Base-by-base conservation (phyloP, 2,797 vertebrate genomes). In the Hydrolagus colliei region DNA sequence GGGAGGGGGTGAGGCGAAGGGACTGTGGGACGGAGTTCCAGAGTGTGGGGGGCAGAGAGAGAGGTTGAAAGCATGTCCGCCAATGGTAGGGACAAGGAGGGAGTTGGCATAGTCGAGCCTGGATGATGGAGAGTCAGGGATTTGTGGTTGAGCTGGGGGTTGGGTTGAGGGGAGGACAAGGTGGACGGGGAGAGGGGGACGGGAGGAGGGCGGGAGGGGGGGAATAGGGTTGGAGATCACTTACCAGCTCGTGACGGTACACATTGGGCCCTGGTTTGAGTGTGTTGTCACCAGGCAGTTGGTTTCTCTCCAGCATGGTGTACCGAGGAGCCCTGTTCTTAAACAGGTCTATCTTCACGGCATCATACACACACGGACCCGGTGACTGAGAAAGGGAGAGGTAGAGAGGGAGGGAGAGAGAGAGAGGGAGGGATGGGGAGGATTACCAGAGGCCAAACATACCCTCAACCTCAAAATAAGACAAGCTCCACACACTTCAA, bases 361-460 rank as follows among this genome's bases (percentile, higher is more conserved):
- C 62, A 35, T 82, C 68, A 67, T 82, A 82, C 20, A 65, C 79
- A 68, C 79, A 82, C 5, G 79, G 79, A 0, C 79, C 79, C 41
- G 79, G 79, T 4, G 79, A 67, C 79, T 82, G 79, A 32, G 35
- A 82, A 67, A 73, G 18, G 22, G 22, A 73, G n/a, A 32, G 73
- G 32, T 1, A 13, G 27, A 12, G 73, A 74, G 10, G 9, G 27
- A 32, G 41, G 41, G n/a, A 20, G 18, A 20, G 22, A 73, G 22
- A 73, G 72, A 73, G 8, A 11, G 22, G n/a, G 72, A 73, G 9
- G 22, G 22, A 27, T 9, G 10, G n/a, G 32, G 72, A 32, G n/a
- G 4, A 73, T 11, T 1, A 27, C 1, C 0, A 7, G 18, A 20
- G 2, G 14, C 27, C 27, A 27, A 27, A 27, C 27, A 27, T 27